A percentile compares a stretch with the other conserved stretches of the same genome.
Conservation (phyloP, 2,797 vertebrate genomes). For the Simalia tracyae region DNA sequence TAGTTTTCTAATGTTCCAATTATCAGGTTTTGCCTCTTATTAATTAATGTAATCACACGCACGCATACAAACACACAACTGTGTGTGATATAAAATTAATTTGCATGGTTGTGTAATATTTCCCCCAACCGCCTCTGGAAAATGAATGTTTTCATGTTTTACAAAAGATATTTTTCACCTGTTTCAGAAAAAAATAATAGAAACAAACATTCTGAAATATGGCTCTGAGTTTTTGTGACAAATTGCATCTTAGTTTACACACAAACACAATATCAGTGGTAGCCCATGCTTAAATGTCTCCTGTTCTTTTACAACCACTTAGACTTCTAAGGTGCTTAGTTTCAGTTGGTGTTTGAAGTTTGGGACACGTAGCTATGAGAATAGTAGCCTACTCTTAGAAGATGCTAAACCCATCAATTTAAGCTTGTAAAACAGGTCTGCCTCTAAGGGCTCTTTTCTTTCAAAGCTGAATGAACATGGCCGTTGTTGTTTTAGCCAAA, state of each 20-base stretch:
- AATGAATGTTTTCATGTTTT: rapidly evolving
- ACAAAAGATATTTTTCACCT: conserved; percentile 2
- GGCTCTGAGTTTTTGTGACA: neutral
- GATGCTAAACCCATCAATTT: conserved; percentile 9
- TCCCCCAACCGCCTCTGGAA: neutral
- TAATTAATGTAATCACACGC: too few relatives aligned
- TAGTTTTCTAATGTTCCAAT: neutral
- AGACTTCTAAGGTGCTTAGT: neutral
- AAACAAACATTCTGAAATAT: too few relatives aligned
- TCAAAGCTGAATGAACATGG: conserved; percentile 27
- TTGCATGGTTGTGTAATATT: neutral
- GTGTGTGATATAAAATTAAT: too few relatives aligned
- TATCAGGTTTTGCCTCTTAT: too few relatives aligned
- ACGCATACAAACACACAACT: too few relatives aligned
- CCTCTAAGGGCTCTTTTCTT: conserved; percentile 23
- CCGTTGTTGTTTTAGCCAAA: conserved; percentile 33
- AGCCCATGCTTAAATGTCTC: neutral
- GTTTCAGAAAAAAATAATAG: neutral
- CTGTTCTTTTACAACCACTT: neutral
- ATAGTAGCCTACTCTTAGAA: conserved; percentile 7
- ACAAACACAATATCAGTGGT: neutral
- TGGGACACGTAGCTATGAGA: conserved; percentile 54
- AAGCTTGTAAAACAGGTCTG: conserved; percentile 24
- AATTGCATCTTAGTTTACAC: too few relatives aligned
- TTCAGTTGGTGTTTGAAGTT: conserved; percentile 16